Evolutionary conservation across 2,797 vertebrate species (phyloP), one percentile per base, ranked within the genome.

Genomic region (Lacerta agilis): DNA sequence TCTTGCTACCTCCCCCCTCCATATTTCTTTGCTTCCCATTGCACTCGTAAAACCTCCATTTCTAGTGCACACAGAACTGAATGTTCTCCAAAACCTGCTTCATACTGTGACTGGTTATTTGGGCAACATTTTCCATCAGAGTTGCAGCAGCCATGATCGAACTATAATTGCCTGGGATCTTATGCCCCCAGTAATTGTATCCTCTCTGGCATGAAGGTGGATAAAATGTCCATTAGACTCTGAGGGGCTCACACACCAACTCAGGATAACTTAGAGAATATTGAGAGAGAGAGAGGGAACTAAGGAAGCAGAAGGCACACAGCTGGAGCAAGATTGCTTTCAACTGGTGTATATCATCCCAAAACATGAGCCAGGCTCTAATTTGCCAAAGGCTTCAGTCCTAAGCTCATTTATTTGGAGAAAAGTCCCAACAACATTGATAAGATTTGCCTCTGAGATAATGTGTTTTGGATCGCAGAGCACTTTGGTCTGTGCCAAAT

Each of bases 81-180:
- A 93, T 82, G 86, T 3, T 87, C 90, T 91, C 88, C 90, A 66
- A 86, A 94, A 45, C 5, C 88, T 49, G 43, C 93, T 93, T 93
- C 67, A 81, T 55, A 4, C 86, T 66, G 2, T 88, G 88, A 87
- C 79, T 86, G 43, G 79, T 1, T 93, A 79, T 91, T 89, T 88
- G 88, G 87, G 82, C 67, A 71, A 86, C 86, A 86, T 89, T 92
- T 93, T 41, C 82, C 72, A 89, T 92, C 81, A 49, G 79, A 72
- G 55, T 89, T 90, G 82, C 90, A 92, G 79, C 88, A 85, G 79
- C 83, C 72, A 0, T 77, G 87, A 92, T 92, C 87, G 79, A 66
- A 73, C 88, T 90, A 67, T 87, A 95, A 95, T 93, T 94, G 91
- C 13, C 78, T 94, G 89, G 90, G 93, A 95, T 92, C 90, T 90